Conservation (phyloP, 2,888 invertebrate genomes). For the Temnothorax ravouxi region DNA sequence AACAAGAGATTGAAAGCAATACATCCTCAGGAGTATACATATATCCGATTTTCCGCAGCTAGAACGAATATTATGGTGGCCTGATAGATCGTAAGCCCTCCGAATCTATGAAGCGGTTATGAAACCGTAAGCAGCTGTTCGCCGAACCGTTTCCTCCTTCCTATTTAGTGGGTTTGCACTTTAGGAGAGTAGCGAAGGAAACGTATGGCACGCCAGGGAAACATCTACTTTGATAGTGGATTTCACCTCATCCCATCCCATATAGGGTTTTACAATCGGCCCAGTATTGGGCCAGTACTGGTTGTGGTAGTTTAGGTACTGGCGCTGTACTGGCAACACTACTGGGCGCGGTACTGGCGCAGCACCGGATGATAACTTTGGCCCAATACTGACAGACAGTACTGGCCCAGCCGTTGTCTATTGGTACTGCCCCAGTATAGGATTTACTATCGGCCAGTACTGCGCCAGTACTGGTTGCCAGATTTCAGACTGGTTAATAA, state of each 20-base stretch:
- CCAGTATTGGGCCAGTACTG: too few relatives aligned
- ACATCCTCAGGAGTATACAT: conserved; percentile 1
- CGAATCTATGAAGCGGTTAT: conserved; percentile 72
- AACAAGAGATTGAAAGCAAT: neutral
- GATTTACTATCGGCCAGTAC: too few relatives aligned
- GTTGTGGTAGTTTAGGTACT: too few relatives aligned
- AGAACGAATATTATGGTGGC: conserved; percentile 59
- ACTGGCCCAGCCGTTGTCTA: too few relatives aligned
- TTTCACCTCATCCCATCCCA: conserved; percentile 72
- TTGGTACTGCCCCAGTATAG: too few relatives aligned
- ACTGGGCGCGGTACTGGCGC: too few relatives aligned
- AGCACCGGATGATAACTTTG: too few relatives aligned
- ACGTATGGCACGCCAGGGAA: conserved; percentile 80
- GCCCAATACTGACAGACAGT: too few relatives aligned
- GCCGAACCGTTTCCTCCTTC: conserved; percentile 54
- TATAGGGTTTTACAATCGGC: too few relatives aligned
- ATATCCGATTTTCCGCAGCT: conserved; percentile 39
- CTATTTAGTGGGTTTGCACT: conserved; percentile 76
- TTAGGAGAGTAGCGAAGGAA: conserved; percentile 77
- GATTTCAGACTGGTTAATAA: too few relatives aligned
- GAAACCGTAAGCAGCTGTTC: conserved; percentile 71
- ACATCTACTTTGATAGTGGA: conserved; percentile 80
- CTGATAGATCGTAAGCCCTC: conserved; percentile 56
- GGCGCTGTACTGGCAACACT: too few relatives aligned
- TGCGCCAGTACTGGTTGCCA: too few relatives aligned